Base-by-base conservation (phyloP, 2,888 invertebrate species). In the Leptodirus hochenwartii region DNA sequence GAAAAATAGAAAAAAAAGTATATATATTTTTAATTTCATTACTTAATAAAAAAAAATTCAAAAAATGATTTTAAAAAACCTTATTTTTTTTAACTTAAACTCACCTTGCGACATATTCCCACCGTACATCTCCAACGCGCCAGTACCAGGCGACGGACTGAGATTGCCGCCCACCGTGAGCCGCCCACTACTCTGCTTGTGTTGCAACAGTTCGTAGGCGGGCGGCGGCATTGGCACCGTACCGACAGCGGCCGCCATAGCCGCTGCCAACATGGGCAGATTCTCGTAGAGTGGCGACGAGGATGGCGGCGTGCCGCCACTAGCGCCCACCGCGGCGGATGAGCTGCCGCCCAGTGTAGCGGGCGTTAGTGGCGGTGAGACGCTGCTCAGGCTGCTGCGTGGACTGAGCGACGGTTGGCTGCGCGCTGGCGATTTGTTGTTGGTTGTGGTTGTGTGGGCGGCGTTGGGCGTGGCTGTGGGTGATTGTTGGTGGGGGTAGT, bases 251-350 rank as follows among this genome's bases (percentile, higher is more conserved):
- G n/a, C n/a, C n/a, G n/a, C n/a, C n/a, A n/a, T n/a, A n/a, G n/a
- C n/a, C n/a, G n/a, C n/a, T n/a, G n/a, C n/a, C n/a, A n/a, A n/a
- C n/a, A 64, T 51, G 0, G 61, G 59, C 14, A 56, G 41, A 36
- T 64, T 63, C 36, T 64, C 64, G 41, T 64, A 62, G 53, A 70
- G 59, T 2, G 78, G 64, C 44, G 85, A 74, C n/a, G 76, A 68
- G 1, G 87, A 85, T 23, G 88, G 85, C 37, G 85, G 84, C 36
- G 85, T 78, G 15, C 87, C 80, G 3, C 84, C n/a, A n/a, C n/a
- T n/a, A n/a, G n/a, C n/a, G n/a, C n/a, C n/a, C n/a, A n/a, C n/a
- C n/a, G n/a, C n/a, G n/a, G n/a, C n/a, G n/a, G n/a, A n/a, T n/a
- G n/a, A n/a, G n/a, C n/a, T n/a, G n/a, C n/a, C n/a, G n/a, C n/a